Conservation (phyloP, 1,140 invertebrate species). For the Lepidurus packardi region DNA sequence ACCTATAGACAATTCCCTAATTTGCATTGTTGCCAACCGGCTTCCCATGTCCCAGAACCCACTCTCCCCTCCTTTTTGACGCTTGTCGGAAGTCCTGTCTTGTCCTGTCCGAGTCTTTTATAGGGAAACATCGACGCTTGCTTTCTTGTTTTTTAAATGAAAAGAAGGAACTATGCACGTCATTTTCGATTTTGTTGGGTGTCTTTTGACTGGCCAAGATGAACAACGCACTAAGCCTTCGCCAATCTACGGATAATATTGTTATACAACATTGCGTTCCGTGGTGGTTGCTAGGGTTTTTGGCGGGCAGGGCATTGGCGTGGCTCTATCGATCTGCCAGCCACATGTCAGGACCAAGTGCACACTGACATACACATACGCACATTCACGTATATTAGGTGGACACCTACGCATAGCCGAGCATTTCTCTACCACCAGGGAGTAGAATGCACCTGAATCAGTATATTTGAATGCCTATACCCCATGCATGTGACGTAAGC, state of each 20-base stretch:
- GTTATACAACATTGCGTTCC: not conserved
- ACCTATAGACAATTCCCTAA: not conserved
- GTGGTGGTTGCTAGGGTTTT: conserved; percentile 9
- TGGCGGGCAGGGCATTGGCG: conserved; percentile 7
- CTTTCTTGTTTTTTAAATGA: not conserved
- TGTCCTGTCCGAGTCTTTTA: not conserved
- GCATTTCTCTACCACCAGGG: not conserved
- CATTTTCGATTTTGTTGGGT: not conserved
- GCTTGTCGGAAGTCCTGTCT: no score
- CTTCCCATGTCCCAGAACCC: not conserved
- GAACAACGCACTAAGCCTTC: no score
- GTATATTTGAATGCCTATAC: not conserved
- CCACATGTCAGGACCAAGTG: conserved; percentile 20
- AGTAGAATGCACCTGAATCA: not conserved
- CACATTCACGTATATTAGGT: not conserved
- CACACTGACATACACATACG: conserved; percentile 12
- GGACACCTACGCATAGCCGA: not conserved
- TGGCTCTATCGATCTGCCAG: conserved; percentile 18
- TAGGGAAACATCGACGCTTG: not conserved
- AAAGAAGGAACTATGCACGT: not conserved
- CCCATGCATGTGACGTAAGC: not conserved
- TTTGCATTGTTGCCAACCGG: not conserved
- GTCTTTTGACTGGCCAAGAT: no score
- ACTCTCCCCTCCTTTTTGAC: not conserved
- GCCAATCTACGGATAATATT: not conserved